A percentile compares a stretch with the other conserved stretches of the same genome.
Evolutionary conservation across 1,140 invertebrate species (phyloP).

Genomic region (Centruroides vittatus): DNA sequence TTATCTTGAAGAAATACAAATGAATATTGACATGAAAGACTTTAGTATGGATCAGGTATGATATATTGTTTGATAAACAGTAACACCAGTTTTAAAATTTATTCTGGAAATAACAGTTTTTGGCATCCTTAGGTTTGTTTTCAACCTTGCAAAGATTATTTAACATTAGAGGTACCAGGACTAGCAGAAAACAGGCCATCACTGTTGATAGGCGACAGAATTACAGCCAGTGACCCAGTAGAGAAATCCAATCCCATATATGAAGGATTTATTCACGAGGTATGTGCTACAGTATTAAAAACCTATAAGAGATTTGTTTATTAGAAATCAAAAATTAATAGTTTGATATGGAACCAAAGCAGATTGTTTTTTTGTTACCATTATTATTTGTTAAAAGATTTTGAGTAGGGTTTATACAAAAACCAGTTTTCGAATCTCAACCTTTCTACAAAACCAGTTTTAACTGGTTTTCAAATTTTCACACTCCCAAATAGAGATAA

Average conservation of each 20-base stretch:
- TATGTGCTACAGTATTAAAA: constrained; percentile 24
- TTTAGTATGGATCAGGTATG: constrained; percentile 40
- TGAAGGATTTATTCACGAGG: constrained; percentile 65
- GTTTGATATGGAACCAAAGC: no score
- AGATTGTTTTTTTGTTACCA: no score
- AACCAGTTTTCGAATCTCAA: no score
- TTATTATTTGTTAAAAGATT: no score
- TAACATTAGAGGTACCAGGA: constrained; percentile 59
- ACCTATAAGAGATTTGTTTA: neutral
- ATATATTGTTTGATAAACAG: no score
- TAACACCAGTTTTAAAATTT: no score
- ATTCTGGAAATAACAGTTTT: constrained; percentile 16
- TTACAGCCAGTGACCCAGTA: constrained; percentile 35
- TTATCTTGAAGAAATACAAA: constrained; percentile 56
- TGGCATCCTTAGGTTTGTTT: constrained; percentile 38
- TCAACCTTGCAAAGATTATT: constrained; percentile 44
- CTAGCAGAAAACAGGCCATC: constrained; percentile 71
- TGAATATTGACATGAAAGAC: constrained; percentile 44
- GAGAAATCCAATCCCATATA: constrained; percentile 32
- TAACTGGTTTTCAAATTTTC: no score
- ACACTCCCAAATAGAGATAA: no score
- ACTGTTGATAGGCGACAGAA: constrained; percentile 59
- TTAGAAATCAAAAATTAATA: neutral
- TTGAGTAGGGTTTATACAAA: no score
- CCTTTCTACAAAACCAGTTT: no score